Base-by-base conservation (phyloP, 2,888 invertebrate genomes). In the Caprella mutica region DNA sequence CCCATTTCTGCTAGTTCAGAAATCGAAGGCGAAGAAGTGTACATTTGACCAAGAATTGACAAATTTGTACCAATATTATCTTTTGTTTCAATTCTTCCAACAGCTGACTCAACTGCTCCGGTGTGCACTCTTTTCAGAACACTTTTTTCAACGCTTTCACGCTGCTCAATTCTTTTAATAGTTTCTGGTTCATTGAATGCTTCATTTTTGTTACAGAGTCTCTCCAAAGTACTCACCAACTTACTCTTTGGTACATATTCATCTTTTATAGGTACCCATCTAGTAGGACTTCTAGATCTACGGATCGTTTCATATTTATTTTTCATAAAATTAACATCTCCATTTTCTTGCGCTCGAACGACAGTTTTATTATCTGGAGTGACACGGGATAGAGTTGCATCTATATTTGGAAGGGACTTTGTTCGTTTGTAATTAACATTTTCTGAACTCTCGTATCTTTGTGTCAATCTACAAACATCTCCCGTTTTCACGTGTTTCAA, bases 1-100 rank as follows among this genome's bases (percentile, higher is more conserved):
- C 56, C 43, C 53, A 63, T 58, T 29, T 46, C 51, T 14, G 59
- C 57, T 8, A 59, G 42, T 29, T 65, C 65, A 24, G 50, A 48
- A 30, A 65, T 35, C 5, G 61, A 62, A 1, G 65, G 65, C 14
- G 62, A 52, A 14, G 65, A 65, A 17, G 65, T 65, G 30, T 59
- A 65, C 65, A 65, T 65, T 51, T 65, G 61, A 12, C 65, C 65
- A 19, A 65, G 53, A 27, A 65, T 52, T 3, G 65, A 65, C 12
- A 65, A 46, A 12, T 54, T 54, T 38, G 58, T 55, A 8, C 43
- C 48, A 12, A 52, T 39, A 30, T 35, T 23, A 27, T 54, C 43
- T 17, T 44, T 46, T 3, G 48, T 52, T 35, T 63, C 63, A 17
- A 63, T 29, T 24, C 57, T 52, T 19, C 46, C 59, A 5, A 63